phyloP scores from a whole-genome alignment of 30 jellyfish, hydroid and myxozoan species.

The Chrysaora quinquecirrha region DNA sequence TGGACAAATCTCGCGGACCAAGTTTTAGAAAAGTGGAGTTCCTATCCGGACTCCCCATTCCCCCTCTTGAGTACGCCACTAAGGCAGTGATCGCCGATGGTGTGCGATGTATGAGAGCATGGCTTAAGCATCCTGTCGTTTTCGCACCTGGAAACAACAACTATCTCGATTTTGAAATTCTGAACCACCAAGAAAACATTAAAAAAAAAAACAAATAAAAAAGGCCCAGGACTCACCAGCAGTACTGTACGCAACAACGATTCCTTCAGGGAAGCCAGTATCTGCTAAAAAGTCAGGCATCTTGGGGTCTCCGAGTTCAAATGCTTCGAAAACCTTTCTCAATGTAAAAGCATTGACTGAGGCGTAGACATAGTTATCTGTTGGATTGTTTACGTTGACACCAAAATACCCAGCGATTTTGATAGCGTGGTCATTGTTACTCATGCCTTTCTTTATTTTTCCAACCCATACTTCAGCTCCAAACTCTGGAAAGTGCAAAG shows the following conservation, averaged over 20 bases:
- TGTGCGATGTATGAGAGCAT: no score
- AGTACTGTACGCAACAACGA: constrained; percentile 26
- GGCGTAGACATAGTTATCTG: constrained; percentile 42
- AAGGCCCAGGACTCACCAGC: constrained; percentile 3
- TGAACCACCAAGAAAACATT: no score
- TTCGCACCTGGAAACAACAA: no score
- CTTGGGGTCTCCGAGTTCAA: constrained; percentile 27
- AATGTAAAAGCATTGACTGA: constrained; percentile 42
- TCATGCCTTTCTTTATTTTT: constrained; percentile 4
- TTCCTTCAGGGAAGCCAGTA: constrained; percentile 56
- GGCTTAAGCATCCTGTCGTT: no score
- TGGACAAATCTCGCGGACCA: no score
- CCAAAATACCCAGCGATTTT: constrained; percentile 50
- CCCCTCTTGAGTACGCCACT: no score
- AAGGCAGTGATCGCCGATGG: no score
- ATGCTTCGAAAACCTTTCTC: constrained; percentile 33
- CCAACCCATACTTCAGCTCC: constrained; percentile 69
- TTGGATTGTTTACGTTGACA: constrained; percentile 27
- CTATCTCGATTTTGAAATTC: no score
- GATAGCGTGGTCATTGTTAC: constrained; percentile 38
- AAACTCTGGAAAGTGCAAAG: constrained; percentile 43
- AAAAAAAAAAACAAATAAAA: background rate
- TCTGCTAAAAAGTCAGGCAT: constrained; percentile 17
- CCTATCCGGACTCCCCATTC: no score
- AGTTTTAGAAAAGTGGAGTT: no score